Evolutionary conservation across 53 echinoderm and acorn worm genomes (phyloP).

Genomic region (Holothuria scabra): DNA sequence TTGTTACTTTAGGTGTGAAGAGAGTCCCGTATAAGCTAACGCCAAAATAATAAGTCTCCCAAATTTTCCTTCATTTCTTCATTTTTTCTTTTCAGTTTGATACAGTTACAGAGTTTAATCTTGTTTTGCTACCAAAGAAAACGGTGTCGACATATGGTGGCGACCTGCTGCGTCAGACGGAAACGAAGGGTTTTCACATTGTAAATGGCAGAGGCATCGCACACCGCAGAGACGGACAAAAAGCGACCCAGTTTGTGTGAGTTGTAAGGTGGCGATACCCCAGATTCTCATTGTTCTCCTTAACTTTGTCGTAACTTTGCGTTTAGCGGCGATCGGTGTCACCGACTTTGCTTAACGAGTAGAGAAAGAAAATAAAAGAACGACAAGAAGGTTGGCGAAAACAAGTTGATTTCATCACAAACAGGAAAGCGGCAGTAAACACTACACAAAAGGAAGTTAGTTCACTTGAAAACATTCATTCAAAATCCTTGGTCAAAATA

Average conservation of each 20-base stretch:
- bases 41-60: not conserved
- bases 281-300: constrained; percentile 5
- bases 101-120: constrained; percentile 14
- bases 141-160: not conserved
- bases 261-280: constrained; percentile 8
- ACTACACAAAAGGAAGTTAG: constrained; percentile 17
- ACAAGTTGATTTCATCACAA: constrained; percentile 12
- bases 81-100: not conserved
- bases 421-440: constrained; percentile 37
- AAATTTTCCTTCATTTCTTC: not conserved
- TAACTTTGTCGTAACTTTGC: no score
- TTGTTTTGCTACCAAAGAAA: not conserved
- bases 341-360: not conserved
- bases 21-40: not conserved
- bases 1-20: not conserved
- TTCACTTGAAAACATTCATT: constrained; percentile 28
- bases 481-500: constrained; percentile 26
- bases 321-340: no score
- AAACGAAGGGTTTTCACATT: not conserved
- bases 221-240: constrained; percentile 11
- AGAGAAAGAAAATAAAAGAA: not conserved
- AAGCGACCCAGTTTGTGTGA: constrained; percentile 23
- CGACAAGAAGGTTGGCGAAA: constrained; percentile 22
- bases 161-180: constrained; percentile 10
- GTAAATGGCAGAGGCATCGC: not conserved